Evolutionary conservation across 2,113 vertebrate species (phyloP).

Genomic region (Larimichthys crocea): DNA sequence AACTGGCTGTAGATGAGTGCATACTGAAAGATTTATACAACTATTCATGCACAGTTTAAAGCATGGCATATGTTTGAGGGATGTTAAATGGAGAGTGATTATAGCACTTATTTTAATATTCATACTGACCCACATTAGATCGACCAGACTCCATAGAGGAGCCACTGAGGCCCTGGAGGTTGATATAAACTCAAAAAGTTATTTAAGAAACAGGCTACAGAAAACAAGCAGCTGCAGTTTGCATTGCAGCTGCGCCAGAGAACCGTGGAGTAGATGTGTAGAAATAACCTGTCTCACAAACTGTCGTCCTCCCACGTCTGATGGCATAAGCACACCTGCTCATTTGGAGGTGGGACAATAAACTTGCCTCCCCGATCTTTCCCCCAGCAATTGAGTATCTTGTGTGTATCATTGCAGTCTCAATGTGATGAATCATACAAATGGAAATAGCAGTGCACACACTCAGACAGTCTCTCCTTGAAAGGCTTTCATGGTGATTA

Average conservation of each 20-base stretch:
- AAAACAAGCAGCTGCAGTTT: background rate
- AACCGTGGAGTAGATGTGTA: background rate
- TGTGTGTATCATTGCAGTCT: constrained; percentile 26
- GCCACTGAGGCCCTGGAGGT: background rate
- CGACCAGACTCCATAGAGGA: background rate
- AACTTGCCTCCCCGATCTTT: background rate
- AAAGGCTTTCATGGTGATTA: constrained; percentile 1
- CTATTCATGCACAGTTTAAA: constrained; percentile 77
- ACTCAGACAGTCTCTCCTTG: background rate
- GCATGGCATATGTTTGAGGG: constrained; percentile 64
- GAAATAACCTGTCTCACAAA: background rate
- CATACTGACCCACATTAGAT: constrained; percentile 36
- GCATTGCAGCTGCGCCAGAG: background rate
- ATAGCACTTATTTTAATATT: constrained; percentile 69
- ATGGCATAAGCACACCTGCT: background rate
- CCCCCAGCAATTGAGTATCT: background rate
- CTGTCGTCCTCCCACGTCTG: background rate
- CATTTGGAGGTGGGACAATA: background rate
- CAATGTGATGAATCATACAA: background rate
- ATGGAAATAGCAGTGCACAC: constrained; percentile 17
- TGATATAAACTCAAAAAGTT: background rate
- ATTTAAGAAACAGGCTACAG: too few relatives aligned
- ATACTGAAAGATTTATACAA: constrained; percentile 77
- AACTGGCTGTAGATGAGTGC: constrained; percentile 76
- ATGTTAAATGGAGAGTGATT: constrained; percentile 66